phyloP scores from a whole-genome alignment of 2,797 vertebrate species.

The Myotis myotis region DNA sequence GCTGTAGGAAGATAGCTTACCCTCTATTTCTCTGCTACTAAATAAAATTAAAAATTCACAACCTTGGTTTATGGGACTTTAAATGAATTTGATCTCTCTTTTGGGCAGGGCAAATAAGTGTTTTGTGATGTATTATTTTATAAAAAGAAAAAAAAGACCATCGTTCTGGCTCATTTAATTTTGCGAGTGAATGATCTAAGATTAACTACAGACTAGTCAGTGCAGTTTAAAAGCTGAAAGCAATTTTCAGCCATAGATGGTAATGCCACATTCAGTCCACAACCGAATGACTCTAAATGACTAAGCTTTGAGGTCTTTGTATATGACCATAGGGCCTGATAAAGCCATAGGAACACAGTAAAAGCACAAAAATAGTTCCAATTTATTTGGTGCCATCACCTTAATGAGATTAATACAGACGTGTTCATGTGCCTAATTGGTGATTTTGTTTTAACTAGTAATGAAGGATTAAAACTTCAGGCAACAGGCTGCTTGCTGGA shows the following conservation, averaged over 20 bases:
- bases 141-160: conserved; percentile 78
- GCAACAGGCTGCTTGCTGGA: conserved; percentile 85
- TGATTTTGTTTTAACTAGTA: conserved; percentile 91
- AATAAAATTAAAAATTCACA: conserved; percentile 99
- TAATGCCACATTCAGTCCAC: conserved; percentile 91
- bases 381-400: conserved; percentile 91
- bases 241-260: conserved; percentile 91
- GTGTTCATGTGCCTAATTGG: conserved; percentile 91
- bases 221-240: conserved; percentile 92
- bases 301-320: conserved; percentile 89
- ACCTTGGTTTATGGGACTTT: conserved; percentile 93
- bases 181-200: conserved; percentile 91
- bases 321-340: conserved; percentile 90
- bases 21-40: conserved; percentile 92
- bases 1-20: conserved; percentile 91
- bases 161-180: conserved; percentile 91
- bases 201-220: conserved; percentile 92
- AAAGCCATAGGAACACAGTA: conserved; percentile 90
- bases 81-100: conserved; percentile 91
- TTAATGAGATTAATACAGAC: conserved; percentile 91
- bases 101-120: conserved; percentile 95
- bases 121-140: conserved; percentile 91
- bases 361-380: conserved; percentile 91
- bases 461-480: conserved; percentile 90
- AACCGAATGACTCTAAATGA: conserved; percentile 91